These are phyloP conservation scores for Struthio camelus DNA, from an alignment of 2,113 vertebrate genomes.

Conservation along the genomic window DNA sequence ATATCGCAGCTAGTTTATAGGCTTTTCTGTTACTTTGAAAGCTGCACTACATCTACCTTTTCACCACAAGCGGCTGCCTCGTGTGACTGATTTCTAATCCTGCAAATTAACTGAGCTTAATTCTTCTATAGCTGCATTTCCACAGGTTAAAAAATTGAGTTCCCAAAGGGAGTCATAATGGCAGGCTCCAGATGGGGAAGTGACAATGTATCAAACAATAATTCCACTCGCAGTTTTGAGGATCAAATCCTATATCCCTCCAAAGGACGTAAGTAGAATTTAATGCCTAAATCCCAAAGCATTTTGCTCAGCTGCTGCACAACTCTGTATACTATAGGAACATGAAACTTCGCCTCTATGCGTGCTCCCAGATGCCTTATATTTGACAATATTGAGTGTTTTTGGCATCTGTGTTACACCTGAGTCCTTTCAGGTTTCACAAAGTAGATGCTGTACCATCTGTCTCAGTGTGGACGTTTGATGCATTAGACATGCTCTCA, in stretches of 20 bases:
- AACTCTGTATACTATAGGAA: background rate
- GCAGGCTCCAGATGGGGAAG: constrained; percentile 49
- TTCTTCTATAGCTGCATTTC: constrained; percentile 8
- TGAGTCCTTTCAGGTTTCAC: constrained; percentile 54
- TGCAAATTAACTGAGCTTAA: constrained; percentile 38
- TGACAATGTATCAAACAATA: constrained; percentile 33
- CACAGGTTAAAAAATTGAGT: background rate
- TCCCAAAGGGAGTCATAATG: background rate
- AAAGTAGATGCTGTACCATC: constrained; percentile 38
- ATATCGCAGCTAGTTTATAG: background rate
- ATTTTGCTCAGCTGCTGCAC: constrained; percentile 33
- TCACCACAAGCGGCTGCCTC: background rate
- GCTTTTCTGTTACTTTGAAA: background rate
- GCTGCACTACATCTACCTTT: background rate
- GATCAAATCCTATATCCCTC: constrained; percentile 31
- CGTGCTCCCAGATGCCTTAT: constrained; percentile 17
- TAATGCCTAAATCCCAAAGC: constrained; percentile 34
- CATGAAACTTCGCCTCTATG: constrained; percentile 19
- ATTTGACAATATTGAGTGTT: background rate
- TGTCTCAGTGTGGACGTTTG: background rate
- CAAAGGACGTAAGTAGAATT: background rate
- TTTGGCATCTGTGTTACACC: constrained; percentile 51
- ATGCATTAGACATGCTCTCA: background rate
- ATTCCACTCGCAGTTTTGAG: background rate
- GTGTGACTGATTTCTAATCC: constrained; percentile 28